These are phyloP conservation scores for Ceratosolen fusciceps DNA, from an alignment of 1,140 invertebrate genomes.

Conservation along the genomic window DNA sequence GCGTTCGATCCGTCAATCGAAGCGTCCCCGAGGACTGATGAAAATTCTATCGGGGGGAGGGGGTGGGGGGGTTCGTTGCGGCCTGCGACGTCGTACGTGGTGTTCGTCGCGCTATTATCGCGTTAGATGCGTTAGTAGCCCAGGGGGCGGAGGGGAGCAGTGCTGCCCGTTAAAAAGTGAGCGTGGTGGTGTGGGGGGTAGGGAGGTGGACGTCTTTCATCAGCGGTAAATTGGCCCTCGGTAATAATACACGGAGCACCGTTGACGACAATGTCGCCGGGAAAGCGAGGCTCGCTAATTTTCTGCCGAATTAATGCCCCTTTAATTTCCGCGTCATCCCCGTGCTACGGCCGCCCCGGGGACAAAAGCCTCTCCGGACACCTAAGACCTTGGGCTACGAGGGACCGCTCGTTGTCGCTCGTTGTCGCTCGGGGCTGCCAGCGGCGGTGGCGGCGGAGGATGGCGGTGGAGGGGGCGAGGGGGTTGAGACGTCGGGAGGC, in stretches of 20 bases:
- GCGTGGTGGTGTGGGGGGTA: neutral
- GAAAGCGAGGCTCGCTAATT: slow-evolving; percentile 35
- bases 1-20: too few species aligned
- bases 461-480: slow-evolving; percentile 45
- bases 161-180: neutral
- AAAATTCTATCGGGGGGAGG: too few species aligned
- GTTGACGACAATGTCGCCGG: neutral
- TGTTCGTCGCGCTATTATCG: neutral
- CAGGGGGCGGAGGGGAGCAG: neutral
- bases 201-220: neutral
- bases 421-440: slow-evolving; percentile 4
- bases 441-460: too few species aligned
- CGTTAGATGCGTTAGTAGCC: neutral
- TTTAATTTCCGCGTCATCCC: slow-evolving; percentile 41
- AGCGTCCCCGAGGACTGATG: too few species aligned
- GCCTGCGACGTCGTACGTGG: too few species aligned
- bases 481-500: slow-evolving; percentile 50
- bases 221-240: neutral
- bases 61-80: too few species aligned
- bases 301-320: slow-evolving; percentile 43
- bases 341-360: neutral
- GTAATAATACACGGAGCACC: neutral
- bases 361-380: slow-evolving; percentile 30
- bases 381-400: slow-evolving; percentile 3
- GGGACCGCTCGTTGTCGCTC: neutral